Evolutionary conservation across 2,797 vertebrate species (phyloP).

Genomic region (Setipinna tenuifilis): DNA sequence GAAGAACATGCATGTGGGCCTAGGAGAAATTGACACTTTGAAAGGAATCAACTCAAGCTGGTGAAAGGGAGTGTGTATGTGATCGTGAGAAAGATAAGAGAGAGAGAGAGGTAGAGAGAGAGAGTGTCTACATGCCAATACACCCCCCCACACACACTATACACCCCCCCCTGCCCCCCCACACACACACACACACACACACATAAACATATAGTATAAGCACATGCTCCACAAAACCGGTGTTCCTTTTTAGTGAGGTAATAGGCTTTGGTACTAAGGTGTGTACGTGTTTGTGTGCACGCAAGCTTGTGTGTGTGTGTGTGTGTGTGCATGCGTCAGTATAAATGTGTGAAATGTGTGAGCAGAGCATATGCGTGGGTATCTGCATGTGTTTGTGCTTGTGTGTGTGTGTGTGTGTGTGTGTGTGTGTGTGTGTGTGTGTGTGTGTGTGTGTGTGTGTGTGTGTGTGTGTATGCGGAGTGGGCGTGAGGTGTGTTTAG

Average conservation of each 20-base stretch:
- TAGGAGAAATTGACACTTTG: neutral
- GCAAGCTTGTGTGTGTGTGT: too few relatives aligned
- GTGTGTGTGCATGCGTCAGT: too few relatives aligned
- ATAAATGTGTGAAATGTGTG: too few relatives aligned
- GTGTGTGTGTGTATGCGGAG: neutral
- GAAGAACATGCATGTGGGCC: neutral
- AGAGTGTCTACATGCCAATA: neutral
- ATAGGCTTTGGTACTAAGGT: neutral
- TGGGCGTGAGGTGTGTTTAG: constrained; percentile 9
- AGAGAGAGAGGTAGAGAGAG: neutral
- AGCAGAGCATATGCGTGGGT: neutral
- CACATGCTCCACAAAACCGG: neutral
- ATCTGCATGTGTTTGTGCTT: neutral
- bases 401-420: constrained; percentile 1
- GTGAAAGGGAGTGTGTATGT: neutral
- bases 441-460: neutral
- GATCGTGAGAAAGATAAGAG: neutral
- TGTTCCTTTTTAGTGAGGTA: neutral
- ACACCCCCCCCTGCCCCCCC: neutral
- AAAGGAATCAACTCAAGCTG: neutral
- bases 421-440: constrained; percentile 2
- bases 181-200: neutral
- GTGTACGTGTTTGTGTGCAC: neutral
- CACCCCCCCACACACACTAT: neutral
- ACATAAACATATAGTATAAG: neutral